These are phyloP conservation scores for Orthosia gracilis DNA, from an alignment of 2,888 invertebrate species.

Conservation along the genomic window DNA sequence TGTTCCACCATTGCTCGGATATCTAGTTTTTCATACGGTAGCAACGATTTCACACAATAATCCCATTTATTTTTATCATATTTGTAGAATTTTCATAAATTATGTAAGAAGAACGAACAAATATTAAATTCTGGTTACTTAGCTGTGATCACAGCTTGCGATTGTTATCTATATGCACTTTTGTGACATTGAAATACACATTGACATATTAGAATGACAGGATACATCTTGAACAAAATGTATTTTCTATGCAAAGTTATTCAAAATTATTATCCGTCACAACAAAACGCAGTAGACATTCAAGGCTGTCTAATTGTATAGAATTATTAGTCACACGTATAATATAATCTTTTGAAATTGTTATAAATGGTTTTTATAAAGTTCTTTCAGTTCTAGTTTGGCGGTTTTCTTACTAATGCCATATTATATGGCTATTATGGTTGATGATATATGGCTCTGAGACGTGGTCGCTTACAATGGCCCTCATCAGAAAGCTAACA, in stretches of 20 bases:
- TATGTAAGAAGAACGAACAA: background rate
- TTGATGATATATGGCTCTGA: too few species aligned
- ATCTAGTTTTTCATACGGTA: background rate
- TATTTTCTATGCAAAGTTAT: conserved; percentile 67
- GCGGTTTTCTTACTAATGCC: conserved; percentile 16
- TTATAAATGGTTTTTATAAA: conserved; percentile 31
- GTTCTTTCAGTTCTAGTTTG: conserved; percentile 21
- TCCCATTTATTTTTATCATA: background rate
- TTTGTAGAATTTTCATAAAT: background rate
- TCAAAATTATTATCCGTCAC: conserved; percentile 61
- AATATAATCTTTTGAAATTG: conserved; percentile 40
- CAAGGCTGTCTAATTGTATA: conserved; percentile 65
- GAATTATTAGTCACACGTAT: conserved; percentile 48
- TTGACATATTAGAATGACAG: conserved; percentile 56
- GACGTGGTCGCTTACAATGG: too few species aligned
- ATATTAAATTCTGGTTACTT: conserved; percentile 28
- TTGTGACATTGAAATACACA: conserved; percentile 56
- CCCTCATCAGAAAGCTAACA: too few species aligned
- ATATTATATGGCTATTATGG: too few species aligned
- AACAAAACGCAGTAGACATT: conserved; percentile 58
- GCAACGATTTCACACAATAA: background rate
- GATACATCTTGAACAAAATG: conserved; percentile 53
- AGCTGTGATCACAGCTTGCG: conserved; percentile 9
- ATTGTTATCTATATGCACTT: conserved; percentile 52
- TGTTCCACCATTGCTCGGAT: too few species aligned